Conservation (phyloP, 2,797 vertebrate genomes). For the Sebastolobus altivelis region DNA sequence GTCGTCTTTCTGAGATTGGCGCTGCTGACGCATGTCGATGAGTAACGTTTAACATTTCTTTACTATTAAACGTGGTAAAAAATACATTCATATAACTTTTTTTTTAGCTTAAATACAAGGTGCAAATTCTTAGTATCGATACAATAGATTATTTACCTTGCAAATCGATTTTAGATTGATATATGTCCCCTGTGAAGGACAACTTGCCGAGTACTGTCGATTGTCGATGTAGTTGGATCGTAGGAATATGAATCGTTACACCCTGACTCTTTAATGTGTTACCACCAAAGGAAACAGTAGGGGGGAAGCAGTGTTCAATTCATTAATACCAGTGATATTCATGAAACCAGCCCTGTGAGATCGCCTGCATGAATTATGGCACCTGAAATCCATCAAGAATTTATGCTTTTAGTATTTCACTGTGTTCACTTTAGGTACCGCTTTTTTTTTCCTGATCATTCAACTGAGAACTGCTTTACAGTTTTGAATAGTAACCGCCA, state of each 20-base stretch:
- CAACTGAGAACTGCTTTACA: not conserved
- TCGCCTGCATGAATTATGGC: not conserved
- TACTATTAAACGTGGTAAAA: no score
- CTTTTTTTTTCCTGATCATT: not conserved
- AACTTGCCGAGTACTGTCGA: no score
- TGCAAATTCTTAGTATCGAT: no score
- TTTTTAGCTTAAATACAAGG: no score
- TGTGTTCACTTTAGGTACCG: not conserved
- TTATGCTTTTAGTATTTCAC: not conserved
- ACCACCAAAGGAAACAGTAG: not conserved
- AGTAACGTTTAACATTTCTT: no score
- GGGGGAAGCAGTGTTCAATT: not conserved
- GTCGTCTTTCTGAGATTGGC: no score
- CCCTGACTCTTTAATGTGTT: not conserved
- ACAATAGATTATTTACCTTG: no score
- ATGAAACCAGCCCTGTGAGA: not conserved
- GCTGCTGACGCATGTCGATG: fast-evolving
- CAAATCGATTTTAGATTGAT: no score
- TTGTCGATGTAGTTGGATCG: no score
- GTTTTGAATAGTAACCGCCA: not conserved
- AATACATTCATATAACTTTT: no score
- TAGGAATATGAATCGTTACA: no score
- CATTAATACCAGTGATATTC: not conserved
- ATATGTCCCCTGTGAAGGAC: no score
- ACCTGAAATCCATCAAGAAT: not conserved